These are phyloP conservation scores for Discoglossus pictus DNA, from an alignment of 2,797 vertebrate species.

Conservation along the genomic window DNA sequence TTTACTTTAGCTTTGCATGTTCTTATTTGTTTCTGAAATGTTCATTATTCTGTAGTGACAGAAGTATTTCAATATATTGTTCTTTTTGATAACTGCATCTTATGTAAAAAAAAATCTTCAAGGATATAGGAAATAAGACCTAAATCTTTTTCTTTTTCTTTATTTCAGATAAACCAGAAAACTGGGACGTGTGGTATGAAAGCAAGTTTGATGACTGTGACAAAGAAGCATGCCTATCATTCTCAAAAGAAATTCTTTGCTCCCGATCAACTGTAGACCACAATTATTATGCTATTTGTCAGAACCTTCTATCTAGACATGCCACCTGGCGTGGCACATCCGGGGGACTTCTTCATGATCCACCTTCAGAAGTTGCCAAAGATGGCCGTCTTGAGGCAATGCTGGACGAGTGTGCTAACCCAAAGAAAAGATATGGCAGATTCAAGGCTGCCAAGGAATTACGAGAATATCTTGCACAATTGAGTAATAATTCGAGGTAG, in stretches of 20 bases:
- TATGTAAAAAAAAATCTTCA: too few species aligned
- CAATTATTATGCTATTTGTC: constrained; percentile 97
- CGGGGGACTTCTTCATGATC: constrained; percentile 93
- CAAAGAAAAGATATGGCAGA: constrained; percentile 90
- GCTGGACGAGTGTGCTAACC: constrained; percentile 95
- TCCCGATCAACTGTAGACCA: constrained; percentile 94
- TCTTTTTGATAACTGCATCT: too few species aligned
- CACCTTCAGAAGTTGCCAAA: constrained; percentile 88
- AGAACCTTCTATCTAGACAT: constrained; percentile 94
- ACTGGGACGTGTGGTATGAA: constrained; percentile 96
- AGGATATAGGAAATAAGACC: too few species aligned
- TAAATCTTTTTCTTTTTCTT: constrained; percentile 4
- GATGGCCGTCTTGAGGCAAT: constrained; percentile 89
- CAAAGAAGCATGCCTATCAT: constrained; percentile 97
- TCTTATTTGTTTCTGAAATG: too few species aligned
- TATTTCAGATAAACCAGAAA: constrained; percentile 92
- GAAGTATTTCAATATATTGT: too few species aligned
- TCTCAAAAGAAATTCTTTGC: constrained; percentile 96
- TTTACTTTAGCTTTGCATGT: too few species aligned
- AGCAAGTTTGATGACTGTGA: constrained; percentile 97
- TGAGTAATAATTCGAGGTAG: constrained; percentile 91
- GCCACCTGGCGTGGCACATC: constrained; percentile 96
- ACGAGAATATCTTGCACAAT: constrained; percentile 89
- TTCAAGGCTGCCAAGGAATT: constrained; percentile 93
- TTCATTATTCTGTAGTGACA: too few species aligned